phyloP scores from a whole-genome alignment of 2,888 invertebrate genomes.

The Thelaira solivaga region DNA sequence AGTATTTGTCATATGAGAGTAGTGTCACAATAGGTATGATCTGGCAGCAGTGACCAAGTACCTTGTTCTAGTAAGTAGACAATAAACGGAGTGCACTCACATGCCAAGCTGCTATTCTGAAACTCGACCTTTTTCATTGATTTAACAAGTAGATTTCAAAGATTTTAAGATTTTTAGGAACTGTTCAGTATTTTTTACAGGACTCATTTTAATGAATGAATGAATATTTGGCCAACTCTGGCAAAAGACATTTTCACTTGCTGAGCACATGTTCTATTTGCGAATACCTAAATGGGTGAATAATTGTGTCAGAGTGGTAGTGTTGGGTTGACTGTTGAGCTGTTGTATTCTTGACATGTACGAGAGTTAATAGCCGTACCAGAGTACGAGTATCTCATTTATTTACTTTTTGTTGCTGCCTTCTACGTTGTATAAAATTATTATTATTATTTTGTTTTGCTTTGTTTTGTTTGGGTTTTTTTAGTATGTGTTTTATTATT shows the following conservation, averaged over 20 bases:
- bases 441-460: slow-evolving; percentile 16
- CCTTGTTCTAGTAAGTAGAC: no score
- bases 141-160: no score
- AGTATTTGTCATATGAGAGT: no score
- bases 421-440: slow-evolving; percentile 39
- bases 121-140: no score
- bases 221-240: neutral
- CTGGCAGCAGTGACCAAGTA: no score
- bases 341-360: slow-evolving; percentile 2
- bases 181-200: neutral
- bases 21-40: no score
- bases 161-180: no score
- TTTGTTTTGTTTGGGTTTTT: neutral
- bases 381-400: neutral
- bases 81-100: no score
- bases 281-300: slow-evolving; percentile 1
- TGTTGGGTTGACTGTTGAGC: slow-evolving; percentile 43
- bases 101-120: no score
- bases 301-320: slow-evolving; percentile 16
- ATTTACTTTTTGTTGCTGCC: slow-evolving; percentile 6
- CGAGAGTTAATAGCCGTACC: no score
- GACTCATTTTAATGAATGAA: neutral
- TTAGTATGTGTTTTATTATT: slow-evolving; percentile 13
- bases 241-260: slow-evolving; percentile 9
- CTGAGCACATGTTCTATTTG: slow-evolving; percentile 1